These are phyloP conservation scores for Meliscaeva auricollis DNA, from an alignment of 2,888 invertebrate genomes.

Conservation along the genomic window DNA sequence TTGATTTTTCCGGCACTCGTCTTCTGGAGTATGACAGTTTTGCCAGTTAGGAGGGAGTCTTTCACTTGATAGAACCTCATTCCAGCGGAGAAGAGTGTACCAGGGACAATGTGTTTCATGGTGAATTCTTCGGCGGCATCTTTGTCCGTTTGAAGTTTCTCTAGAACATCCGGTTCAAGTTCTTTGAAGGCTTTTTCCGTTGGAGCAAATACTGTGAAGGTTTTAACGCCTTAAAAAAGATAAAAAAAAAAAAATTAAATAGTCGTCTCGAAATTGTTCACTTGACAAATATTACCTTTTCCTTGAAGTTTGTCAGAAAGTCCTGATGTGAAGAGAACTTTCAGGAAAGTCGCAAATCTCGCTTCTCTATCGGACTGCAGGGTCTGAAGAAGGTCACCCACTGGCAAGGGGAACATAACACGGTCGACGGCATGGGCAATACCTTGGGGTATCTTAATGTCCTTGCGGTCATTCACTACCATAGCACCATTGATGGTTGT, in stretches of 20 bases:
- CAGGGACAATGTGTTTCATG: constrained; percentile 90
- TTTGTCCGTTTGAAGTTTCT: constrained; percentile 87
- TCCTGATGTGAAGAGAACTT: constrained; percentile 91
- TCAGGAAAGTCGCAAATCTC: constrained; percentile 91
- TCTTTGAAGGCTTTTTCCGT: constrained; percentile 92
- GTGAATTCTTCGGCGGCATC: constrained; percentile 90
- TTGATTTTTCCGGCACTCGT: constrained; percentile 90
- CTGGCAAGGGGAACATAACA: constrained; percentile 95
- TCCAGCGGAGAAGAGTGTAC: constrained; percentile 93
- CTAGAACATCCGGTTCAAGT: constrained; percentile 86
- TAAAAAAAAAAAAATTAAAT: neutral
- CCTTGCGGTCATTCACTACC: constrained; percentile 91
- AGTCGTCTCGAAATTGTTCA: neutral
- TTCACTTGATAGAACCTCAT: constrained; percentile 94
- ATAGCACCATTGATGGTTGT: constrained; percentile 94
- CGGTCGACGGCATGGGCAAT: constrained; percentile 93
- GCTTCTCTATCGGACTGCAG: constrained; percentile 93
- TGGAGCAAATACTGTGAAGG: constrained; percentile 94
- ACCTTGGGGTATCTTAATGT: constrained; percentile 93
- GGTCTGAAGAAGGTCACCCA: constrained; percentile 93
- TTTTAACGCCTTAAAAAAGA: constrained; percentile 88
- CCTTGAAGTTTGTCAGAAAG: constrained; percentile 87
- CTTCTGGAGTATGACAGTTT: constrained; percentile 92
- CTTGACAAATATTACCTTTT: constrained; percentile 80
- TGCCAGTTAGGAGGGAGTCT: constrained; percentile 90